Evolutionary conservation across 1,140 invertebrate genomes (phyloP).

Genomic region (Drosophila ercepeae): DNA sequence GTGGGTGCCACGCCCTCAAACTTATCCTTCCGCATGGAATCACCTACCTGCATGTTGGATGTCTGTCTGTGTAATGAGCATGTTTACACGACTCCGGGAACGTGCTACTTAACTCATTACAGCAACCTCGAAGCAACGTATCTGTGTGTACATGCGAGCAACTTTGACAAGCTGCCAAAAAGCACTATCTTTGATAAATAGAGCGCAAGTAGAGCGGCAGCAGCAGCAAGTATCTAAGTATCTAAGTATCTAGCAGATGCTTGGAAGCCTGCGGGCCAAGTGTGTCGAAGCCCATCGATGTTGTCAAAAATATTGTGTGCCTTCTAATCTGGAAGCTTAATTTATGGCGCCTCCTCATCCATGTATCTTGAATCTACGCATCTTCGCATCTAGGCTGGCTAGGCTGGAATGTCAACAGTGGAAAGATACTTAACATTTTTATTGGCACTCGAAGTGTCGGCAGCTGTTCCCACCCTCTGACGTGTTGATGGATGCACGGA

Average conservation of each 20-base stretch:
- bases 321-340: slow-evolving; percentile 53
- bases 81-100: slow-evolving; percentile 52
- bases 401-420: slow-evolving; percentile 69
- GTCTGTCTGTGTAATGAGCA: slow-evolving; percentile 52
- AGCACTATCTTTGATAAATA: slow-evolving; percentile 16
- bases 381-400: slow-evolving; percentile 27
- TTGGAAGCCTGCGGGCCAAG: slow-evolving; percentile 14
- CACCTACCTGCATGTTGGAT: slow-evolving; percentile 51
- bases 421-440: slow-evolving; percentile 83
- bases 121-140: slow-evolving; percentile 23
- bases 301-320: slow-evolving; percentile 60
- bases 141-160: not conserved
- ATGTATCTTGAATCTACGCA: slow-evolving; percentile 63
- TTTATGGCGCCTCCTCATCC: slow-evolving; percentile 57
- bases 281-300: slow-evolving; percentile 58
- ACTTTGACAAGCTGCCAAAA: slow-evolving; percentile 24
- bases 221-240: not conserved
- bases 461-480: slow-evolving; percentile 72
- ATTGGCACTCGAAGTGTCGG: slow-evolving; percentile 77
- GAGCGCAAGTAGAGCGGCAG: not conserved
- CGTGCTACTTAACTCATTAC: slow-evolving; percentile 72
- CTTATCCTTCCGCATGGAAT: slow-evolving; percentile 57
- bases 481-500: slow-evolving; percentile 70
- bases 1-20: slow-evolving; percentile 15
- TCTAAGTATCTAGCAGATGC: slow-evolving; percentile 47